Conservation (phyloP, 2,113 vertebrate genomes). For the Sylvia atricapilla region DNA sequence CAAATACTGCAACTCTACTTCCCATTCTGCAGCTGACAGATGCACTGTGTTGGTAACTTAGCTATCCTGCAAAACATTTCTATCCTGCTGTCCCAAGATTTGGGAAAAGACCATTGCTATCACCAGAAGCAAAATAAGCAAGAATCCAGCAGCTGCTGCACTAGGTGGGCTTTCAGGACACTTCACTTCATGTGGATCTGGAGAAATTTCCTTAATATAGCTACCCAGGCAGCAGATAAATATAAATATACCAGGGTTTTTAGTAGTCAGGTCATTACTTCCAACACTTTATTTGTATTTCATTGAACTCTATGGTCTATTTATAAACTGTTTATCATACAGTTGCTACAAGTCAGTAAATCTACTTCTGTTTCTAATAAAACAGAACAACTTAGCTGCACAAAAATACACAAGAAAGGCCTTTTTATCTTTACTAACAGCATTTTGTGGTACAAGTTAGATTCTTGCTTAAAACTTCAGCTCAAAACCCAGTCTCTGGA, state of each 20-base stretch:
- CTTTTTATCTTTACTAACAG: background rate
- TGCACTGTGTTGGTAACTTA: background rate
- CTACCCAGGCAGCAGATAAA: background rate
- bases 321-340: conserved; percentile 43
- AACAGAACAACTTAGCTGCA: background rate
- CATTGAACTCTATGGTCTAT: conserved; percentile 4
- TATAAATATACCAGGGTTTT: background rate
- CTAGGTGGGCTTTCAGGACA: background rate
- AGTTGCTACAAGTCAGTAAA: conserved; percentile 20
- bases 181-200: background rate
- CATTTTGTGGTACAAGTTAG: background rate
- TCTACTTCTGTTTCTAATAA: background rate
- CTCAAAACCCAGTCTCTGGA: background rate
- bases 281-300: conserved; percentile 41
- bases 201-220: background rate
- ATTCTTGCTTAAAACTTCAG: background rate
- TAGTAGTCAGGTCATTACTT: background rate
- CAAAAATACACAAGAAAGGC: background rate
- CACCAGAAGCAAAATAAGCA: background rate
- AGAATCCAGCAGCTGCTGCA: background rate
- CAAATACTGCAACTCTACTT: background rate
- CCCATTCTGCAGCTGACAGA: background rate
- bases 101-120: background rate
- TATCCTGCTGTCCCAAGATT: background rate
- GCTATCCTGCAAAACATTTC: background rate